Conservation (phyloP, 2,888 invertebrate genomes). For the Dryadula phaetusa region DNA sequence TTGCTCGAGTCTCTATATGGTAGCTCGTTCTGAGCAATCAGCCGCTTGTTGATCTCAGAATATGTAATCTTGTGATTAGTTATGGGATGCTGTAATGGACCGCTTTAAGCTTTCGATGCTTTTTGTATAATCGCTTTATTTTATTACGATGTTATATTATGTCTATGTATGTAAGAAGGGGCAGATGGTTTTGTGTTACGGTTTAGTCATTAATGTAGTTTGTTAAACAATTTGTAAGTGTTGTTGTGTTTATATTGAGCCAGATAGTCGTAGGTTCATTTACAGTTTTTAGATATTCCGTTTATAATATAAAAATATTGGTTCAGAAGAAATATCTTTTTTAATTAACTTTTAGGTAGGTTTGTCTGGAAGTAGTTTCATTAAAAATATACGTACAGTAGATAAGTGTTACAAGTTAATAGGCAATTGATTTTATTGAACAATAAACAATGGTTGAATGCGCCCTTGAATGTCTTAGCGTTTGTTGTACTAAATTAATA, state of each 20-base stretch:
- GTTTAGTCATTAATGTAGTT: background rate
- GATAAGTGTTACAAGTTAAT: background rate
- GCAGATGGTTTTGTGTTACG: background rate
- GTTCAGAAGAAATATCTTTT: too few relatives aligned
- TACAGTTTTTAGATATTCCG: background rate
- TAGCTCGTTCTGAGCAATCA: slow-evolving; percentile 20
- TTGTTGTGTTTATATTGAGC: too few relatives aligned
- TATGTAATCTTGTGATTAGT: slow-evolving; percentile 18
- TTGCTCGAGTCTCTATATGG: slow-evolving; percentile 5
- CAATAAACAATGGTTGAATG: slow-evolving; percentile 17
- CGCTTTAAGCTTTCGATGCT: slow-evolving; percentile 7
- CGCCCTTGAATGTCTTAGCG: slow-evolving; percentile 19
- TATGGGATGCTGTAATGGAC: slow-evolving; percentile 11
- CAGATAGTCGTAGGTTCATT: background rate
- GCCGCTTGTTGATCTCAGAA: slow-evolving; percentile 21
- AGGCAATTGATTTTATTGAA: slow-evolving; percentile 21
- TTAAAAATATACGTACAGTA: too few relatives aligned
- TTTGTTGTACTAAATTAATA: slow-evolving; percentile 9
- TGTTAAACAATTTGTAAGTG: background rate
- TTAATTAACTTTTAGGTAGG: too few relatives aligned
- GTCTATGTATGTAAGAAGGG: background rate
- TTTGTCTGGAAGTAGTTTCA: too few relatives aligned
- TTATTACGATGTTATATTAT: background rate
- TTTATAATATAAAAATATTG: background rate
- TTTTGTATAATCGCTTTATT: slow-evolving; percentile 11